Evolutionary conservation across 2,888 invertebrate species (phyloP).

Genomic region (Tryphoninae sp.): DNA sequence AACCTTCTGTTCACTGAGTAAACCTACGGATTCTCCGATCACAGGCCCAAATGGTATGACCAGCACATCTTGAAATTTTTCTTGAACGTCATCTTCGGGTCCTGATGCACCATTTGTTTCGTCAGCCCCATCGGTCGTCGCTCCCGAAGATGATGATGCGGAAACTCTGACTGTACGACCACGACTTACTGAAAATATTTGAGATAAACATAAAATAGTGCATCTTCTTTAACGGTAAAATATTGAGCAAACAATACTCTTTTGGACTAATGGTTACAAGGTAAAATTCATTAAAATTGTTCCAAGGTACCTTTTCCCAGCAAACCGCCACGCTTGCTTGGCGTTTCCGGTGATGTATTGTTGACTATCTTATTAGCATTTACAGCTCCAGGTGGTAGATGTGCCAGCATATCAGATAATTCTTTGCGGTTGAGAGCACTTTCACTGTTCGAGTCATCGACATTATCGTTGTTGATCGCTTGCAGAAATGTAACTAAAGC

Average conservation of each 20-base stretch:
- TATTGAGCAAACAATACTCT: background rate
- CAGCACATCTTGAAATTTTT: conserved; percentile 84
- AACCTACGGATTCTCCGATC: conserved; percentile 85
- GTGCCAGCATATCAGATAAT: conserved; percentile 81
- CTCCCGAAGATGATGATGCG: conserved; percentile 74
- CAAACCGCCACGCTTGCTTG: conserved; percentile 76
- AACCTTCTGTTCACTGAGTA: conserved; percentile 86
- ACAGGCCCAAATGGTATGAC: conserved; percentile 86
- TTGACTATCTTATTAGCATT: conserved; percentile 70
- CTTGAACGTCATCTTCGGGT: conserved; percentile 75
- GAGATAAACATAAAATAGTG: background rate
- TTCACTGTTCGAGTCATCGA: conserved; percentile 39
- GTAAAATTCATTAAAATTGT: background rate
- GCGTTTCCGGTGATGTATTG: conserved; percentile 73
- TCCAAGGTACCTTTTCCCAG: conserved; percentile 79
- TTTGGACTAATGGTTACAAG: conserved; percentile 3
- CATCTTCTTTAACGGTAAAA: background rate
- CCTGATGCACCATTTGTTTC: conserved; percentile 74
- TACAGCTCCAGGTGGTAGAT: conserved; percentile 78
- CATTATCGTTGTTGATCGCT: conserved; percentile 79
- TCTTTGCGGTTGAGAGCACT: conserved; percentile 81
- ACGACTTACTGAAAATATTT: conserved; percentile 68
- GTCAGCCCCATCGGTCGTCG: conserved; percentile 73
- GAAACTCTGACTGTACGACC: conserved; percentile 72
- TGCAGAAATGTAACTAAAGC: conserved; percentile 84